Percentiles rank a stretch among this genome's conserved stretches.
These are phyloP conservation scores for Solen grandis DNA, from an alignment of 1,140 invertebrate genomes.

Conservation along the genomic window DNA sequence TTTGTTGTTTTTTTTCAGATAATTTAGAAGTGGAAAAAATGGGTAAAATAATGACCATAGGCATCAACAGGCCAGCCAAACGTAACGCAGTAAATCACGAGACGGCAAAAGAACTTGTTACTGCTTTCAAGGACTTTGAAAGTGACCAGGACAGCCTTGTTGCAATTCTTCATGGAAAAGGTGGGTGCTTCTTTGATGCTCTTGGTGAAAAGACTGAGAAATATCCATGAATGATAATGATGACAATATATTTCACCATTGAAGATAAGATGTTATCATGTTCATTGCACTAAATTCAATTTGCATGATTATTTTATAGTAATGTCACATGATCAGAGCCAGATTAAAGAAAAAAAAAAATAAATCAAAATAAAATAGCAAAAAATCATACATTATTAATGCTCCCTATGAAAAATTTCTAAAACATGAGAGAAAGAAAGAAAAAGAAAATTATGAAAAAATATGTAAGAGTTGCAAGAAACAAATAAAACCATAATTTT, in stretches of 20 bases:
- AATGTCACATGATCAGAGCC: not conserved
- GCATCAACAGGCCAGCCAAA: constrained; percentile 91
- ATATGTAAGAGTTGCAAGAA: too few species aligned
- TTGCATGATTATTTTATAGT: not conserved
- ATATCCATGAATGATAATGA: not conserved
- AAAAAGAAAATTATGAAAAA: too few species aligned
- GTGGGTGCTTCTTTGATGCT: constrained; percentile 51
- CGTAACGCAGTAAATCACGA: constrained; percentile 89
- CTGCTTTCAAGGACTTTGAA: constrained; percentile 90
- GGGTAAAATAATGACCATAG: constrained; percentile 83
- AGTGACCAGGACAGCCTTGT: constrained; percentile 86
- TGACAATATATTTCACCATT: not conserved
- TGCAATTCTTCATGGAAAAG: constrained; percentile 90
- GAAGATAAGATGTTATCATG: too few species aligned
- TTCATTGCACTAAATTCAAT: too few species aligned
- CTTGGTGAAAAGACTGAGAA: too few species aligned
- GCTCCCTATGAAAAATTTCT: too few species aligned
- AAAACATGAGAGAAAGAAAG: too few species aligned
- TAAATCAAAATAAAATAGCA: too few species aligned
- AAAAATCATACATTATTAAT: too few species aligned
- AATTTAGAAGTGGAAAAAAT: constrained; percentile 55
- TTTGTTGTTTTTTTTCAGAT: constrained; percentile 45
- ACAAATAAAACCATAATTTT: too few species aligned
- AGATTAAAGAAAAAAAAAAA: too few species aligned
- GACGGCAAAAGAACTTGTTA: constrained; percentile 85